Conservation (phyloP, 2,113 vertebrate genomes). For the Loxodonta africana region DNA sequence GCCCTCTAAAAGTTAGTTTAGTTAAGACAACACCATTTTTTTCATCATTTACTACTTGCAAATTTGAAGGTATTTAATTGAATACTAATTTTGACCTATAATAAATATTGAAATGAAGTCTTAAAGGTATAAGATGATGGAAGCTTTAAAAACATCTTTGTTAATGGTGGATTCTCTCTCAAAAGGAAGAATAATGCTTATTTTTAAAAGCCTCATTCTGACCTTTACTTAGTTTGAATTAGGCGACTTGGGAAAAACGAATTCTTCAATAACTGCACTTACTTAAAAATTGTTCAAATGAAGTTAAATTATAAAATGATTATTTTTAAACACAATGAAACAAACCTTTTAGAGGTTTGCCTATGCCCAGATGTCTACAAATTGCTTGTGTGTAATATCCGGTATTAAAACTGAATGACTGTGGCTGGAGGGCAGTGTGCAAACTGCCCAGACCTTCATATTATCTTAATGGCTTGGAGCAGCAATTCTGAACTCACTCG, state of each 20-base stretch:
- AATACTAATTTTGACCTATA: neutral
- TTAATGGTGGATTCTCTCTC: conserved; percentile 42
- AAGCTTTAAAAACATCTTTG: conserved; percentile 54
- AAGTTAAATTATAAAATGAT: conserved; percentile 75
- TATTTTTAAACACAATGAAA: conserved; percentile 72
- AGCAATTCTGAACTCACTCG: conserved; percentile 20
- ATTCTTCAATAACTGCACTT: conserved; percentile 60
- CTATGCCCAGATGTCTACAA: conserved; percentile 39
- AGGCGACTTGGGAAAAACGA: conserved; percentile 65
- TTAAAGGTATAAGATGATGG: conserved; percentile 27
- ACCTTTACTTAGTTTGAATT: conserved; percentile 68
- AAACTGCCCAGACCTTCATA: neutral
- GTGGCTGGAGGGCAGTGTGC: neutral
- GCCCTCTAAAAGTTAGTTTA: neutral
- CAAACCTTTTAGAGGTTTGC: conserved; percentile 66
- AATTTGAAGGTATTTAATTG: conserved; percentile 20
- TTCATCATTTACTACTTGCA: conserved; percentile 39
- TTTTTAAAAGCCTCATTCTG: conserved; percentile 73
- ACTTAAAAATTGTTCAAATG: conserved; percentile 74
- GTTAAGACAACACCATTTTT: neutral
- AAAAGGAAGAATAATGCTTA: conserved; percentile 52
- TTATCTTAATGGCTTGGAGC: conserved; percentile 48
- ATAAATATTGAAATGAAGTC: conserved; percentile 58
- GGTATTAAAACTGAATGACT: conserved; percentile 37
- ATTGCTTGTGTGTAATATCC: conserved; percentile 62